phyloP scores from a whole-genome alignment of 2,113 vertebrate genomes.

The Bostrychus sinensis region DNA sequence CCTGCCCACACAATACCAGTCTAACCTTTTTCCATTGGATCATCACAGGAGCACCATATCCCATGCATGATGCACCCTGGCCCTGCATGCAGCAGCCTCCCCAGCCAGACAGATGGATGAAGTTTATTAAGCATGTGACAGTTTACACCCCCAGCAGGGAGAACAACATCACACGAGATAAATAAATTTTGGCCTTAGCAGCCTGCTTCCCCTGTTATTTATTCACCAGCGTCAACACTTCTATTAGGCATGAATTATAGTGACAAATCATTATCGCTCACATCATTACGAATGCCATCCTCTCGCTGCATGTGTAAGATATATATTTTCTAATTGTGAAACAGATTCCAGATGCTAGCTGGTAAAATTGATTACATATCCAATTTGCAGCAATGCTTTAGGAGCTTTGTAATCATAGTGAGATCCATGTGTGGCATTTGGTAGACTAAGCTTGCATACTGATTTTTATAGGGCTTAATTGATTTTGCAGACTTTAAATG shows the following conservation, averaged over 20 bases:
- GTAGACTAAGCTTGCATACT: not conserved
- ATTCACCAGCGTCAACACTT: slow-evolving; percentile 46
- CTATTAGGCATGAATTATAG: slow-evolving; percentile 52
- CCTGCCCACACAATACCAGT: not conserved
- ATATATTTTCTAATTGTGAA: slow-evolving; percentile 28
- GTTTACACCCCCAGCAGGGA: slow-evolving; percentile 57
- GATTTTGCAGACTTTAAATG: not conserved
- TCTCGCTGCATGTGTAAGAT: slow-evolving; percentile 19
- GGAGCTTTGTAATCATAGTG: slow-evolving; percentile 15
- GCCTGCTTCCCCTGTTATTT: slow-evolving; percentile 50
- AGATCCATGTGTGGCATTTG: not conserved
- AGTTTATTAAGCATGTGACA: slow-evolving; percentile 74
- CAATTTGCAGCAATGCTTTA: slow-evolving; percentile 26
- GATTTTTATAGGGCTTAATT: slow-evolving; percentile 4
- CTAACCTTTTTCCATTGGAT: not conserved
- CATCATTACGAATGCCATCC: slow-evolving; percentile 53
- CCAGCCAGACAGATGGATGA: slow-evolving; percentile 68
- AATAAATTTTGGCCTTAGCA: slow-evolving; percentile 65
- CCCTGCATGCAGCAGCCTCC: slow-evolving; percentile 40
- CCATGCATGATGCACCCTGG: slow-evolving; percentile 31
- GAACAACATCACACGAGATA: slow-evolving; percentile 46
- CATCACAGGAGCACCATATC: not conserved
- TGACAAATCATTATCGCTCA: slow-evolving; percentile 56
- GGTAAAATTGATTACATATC: slow-evolving; percentile 34
- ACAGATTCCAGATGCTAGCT: slow-evolving; percentile 32